Evolutionary conservation across 2,113 vertebrate genomes (phyloP).

Genomic region (Vulpes vulpes): DNA sequence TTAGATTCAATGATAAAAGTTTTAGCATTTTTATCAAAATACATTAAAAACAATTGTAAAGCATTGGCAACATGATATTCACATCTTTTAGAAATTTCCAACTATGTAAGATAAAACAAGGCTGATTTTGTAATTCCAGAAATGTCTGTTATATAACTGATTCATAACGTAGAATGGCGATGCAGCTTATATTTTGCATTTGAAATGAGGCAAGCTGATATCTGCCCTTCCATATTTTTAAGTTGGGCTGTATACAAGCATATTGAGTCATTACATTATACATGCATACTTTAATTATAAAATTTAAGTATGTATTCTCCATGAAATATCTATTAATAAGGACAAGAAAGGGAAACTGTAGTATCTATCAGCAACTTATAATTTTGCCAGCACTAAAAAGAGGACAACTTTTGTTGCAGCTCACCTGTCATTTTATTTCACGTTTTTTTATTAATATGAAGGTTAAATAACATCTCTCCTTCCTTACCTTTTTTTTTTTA

Average conservation of each 20-base stretch:
- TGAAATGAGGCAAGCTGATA: background rate
- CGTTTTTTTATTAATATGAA: background rate
- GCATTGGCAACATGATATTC: background rate
- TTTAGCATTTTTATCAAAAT: background rate
- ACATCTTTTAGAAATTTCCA: background rate
- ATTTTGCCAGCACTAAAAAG: background rate
- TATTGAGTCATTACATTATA: background rate
- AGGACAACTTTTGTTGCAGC: background rate
- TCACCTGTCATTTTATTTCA: background rate
- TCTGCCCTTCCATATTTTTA: background rate
- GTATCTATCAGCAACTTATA: background rate
- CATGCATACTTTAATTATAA: background rate
- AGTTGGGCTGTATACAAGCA: background rate
- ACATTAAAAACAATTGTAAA: conserved; percentile 1
- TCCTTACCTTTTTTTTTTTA: background rate
- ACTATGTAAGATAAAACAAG: background rate
- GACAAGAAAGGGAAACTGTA: background rate
- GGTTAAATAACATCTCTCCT: background rate
- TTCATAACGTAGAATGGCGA: background rate
- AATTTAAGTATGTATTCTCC: background rate
- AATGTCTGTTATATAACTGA: background rate
- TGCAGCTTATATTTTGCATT: background rate
- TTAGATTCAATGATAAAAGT: background rate
- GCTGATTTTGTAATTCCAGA: background rate
- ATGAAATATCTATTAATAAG: background rate